phyloP scores from a whole-genome alignment of 2,888 invertebrate species.

The Loripinus fragilis region DNA sequence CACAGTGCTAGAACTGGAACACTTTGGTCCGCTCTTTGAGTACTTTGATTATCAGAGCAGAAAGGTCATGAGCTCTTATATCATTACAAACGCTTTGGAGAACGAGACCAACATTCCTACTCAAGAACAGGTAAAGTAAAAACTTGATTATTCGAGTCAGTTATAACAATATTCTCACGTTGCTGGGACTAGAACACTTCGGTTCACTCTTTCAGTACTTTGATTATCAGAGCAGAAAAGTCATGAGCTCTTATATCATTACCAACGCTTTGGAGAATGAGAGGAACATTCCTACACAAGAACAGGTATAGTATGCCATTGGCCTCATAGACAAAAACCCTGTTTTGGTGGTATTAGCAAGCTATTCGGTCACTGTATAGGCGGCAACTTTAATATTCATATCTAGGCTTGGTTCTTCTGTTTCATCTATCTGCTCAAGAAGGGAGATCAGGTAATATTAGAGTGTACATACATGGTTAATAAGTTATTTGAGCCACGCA shows the following conservation, averaged over 20 bases:
- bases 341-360: no score
- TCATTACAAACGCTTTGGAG: constrained; percentile 95
- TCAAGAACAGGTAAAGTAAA: constrained; percentile 89
- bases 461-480: no score
- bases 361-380: no score
- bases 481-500: no score
- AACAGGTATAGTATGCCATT: constrained; percentile 89
- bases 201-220: constrained; percentile 89
- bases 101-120: constrained; percentile 94
- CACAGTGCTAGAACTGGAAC: constrained; percentile 92
- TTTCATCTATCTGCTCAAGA: no score
- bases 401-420: no score
- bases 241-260: constrained; percentile 94
- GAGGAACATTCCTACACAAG: constrained; percentile 93
- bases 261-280: constrained; percentile 95
- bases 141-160: no score
- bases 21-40: constrained; percentile 93
- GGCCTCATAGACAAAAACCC: no score
- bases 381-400: no score
- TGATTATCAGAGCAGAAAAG: constrained; percentile 92
- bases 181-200: no score
- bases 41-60: constrained; percentile 94
- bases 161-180: no score
- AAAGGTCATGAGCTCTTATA: constrained; percentile 93
- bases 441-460: no score